Evolutionary conservation across 2,113 vertebrate genomes (phyloP).

Genomic region (Mixornis gularis): DNA sequence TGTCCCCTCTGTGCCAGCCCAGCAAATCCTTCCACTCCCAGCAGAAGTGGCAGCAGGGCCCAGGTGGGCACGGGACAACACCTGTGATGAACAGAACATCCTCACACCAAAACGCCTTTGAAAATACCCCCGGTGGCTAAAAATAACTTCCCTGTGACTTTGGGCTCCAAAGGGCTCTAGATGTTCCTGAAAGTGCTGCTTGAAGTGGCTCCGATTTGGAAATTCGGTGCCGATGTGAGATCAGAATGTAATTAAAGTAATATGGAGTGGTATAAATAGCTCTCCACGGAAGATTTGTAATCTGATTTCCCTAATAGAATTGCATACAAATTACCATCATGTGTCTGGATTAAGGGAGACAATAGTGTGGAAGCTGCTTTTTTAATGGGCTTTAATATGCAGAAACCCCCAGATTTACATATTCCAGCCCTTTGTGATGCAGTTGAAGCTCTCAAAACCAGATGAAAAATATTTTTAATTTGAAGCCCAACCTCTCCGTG

Average conservation of each 20-base stretch:
- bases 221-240: background rate
- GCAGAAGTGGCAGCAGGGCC: background rate
- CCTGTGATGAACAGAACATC: background rate
- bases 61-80: background rate
- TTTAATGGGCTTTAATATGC: background rate
- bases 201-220: background rate
- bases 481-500: background rate
- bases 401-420: background rate
- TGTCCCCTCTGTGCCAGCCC: background rate
- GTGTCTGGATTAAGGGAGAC: background rate
- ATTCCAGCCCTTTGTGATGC: background rate
- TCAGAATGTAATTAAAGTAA: background rate
- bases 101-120: background rate
- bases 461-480: background rate
- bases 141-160: background rate
- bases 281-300: background rate
- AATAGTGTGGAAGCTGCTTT: background rate
- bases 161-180: background rate
- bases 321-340: background rate
- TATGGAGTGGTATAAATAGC: background rate
- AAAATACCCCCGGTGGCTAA: background rate
- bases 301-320: background rate
- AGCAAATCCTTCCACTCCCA: background rate
- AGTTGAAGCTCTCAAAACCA: background rate
- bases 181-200: background rate